phyloP scores from a whole-genome alignment of 2,888 invertebrate genomes.

The Polyommatus icarus region DNA sequence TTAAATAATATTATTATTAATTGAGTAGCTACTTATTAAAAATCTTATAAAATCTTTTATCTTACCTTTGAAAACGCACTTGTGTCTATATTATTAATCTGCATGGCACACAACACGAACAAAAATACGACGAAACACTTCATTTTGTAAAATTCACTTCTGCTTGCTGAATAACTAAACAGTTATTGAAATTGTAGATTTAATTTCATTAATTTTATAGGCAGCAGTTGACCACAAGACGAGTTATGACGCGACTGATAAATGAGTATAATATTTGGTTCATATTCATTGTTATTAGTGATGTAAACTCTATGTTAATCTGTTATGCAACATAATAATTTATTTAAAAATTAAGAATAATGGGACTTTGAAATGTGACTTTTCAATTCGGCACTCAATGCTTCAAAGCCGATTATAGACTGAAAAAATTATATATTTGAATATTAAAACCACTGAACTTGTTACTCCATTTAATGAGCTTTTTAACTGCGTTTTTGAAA shows the following conservation, averaged over 20 bases:
- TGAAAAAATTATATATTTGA: too few species aligned
- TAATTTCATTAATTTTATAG: background rate
- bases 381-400: too few species aligned
- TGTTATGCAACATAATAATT: background rate
- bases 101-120: background rate
- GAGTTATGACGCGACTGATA: background rate
- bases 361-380: too few species aligned
- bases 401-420: too few species aligned
- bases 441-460: too few species aligned
- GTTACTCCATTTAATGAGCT: too few species aligned
- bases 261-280: background rate
- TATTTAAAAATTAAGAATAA: too few species aligned
- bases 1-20: too few species aligned
- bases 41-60: background rate
- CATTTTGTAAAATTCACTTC: background rate
- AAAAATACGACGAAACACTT: background rate
- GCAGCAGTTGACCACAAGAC: background rate
- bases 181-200: background rate
- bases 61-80: background rate
- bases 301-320: background rate
- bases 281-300: background rate
- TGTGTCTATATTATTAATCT: constrained; percentile 5
- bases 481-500: too few species aligned
- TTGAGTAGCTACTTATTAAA: too few species aligned
- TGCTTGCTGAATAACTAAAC: background rate